Evolutionary conservation across 2,797 vertebrate genomes (phyloP).

Genomic region (Erithacus rubecula): DNA sequence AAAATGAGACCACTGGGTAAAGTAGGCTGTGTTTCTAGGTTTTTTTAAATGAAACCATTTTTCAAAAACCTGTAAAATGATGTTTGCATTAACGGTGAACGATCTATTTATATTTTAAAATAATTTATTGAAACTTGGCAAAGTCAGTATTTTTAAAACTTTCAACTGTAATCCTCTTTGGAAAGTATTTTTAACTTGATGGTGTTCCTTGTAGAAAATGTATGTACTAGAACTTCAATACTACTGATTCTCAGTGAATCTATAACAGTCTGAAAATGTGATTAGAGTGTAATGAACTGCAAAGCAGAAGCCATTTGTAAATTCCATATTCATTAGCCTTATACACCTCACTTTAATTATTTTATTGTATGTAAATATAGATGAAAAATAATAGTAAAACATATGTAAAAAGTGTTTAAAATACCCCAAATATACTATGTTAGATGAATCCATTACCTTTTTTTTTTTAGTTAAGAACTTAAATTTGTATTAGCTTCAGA

Average conservation of each 20-base stretch:
- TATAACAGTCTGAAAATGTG: slow-evolving; percentile 23
- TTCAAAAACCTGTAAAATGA: neutral
- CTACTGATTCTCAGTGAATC: slow-evolving; percentile 48
- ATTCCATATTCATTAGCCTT: slow-evolving; percentile 1
- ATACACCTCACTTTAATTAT: neutral
- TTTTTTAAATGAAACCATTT: neutral
- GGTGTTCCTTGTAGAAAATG: slow-evolving; percentile 15
- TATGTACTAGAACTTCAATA: neutral
- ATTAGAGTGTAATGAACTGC: neutral
- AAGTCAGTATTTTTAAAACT: slow-evolving; percentile 54
- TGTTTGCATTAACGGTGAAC: neutral
- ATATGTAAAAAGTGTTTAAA: slow-evolving; percentile 27
- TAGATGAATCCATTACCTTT: neutral
- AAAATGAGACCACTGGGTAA: neutral
- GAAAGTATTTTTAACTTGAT: slow-evolving; percentile 36
- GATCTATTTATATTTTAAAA: slow-evolving; percentile 40
- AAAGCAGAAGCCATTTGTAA: slow-evolving; percentile 34
- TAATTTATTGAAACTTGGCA: slow-evolving; percentile 40
- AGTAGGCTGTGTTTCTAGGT: neutral
- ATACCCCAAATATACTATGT: neutral
- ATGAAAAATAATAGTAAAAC: neutral
- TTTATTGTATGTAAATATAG: slow-evolving; percentile 42
- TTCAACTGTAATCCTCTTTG: slow-evolving; percentile 9
- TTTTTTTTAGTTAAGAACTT: neutral
- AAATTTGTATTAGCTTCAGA: neutral